phyloP scores from a whole-genome alignment of 2,888 invertebrate genomes.

The Poecilus cupreus region DNA sequence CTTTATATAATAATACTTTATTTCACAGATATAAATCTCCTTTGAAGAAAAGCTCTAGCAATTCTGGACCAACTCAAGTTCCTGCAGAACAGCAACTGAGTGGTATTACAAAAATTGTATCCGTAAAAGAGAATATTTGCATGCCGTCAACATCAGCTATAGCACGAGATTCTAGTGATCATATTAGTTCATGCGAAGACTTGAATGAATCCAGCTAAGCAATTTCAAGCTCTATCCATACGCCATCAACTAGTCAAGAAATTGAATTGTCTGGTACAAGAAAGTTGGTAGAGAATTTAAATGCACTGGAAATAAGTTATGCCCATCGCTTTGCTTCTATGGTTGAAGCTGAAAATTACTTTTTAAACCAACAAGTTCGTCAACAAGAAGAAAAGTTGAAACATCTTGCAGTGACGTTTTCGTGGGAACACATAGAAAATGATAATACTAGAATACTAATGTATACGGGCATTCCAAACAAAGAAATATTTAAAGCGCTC shows the following conservation, averaged over 20 bases:
- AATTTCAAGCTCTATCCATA: no score
- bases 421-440: background rate
- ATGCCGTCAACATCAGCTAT: background rate
- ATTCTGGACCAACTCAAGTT: background rate
- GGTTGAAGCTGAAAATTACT: background rate
- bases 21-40: no score
- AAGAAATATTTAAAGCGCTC: background rate
- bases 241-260: no score
- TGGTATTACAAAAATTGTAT: background rate
- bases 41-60: no score
- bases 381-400: no score
- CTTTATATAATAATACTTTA: no score
- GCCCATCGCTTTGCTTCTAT: background rate
- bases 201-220: no score
- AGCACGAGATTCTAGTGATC: background rate
- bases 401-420: background rate
- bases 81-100: background rate
- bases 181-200: background rate
- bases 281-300: background rate
- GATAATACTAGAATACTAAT: background rate
- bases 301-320: background rate
- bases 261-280: no score
- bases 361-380: background rate
- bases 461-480: background rate
- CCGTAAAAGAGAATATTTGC: no score